phyloP scores from a whole-genome alignment of 2,113 vertebrate genomes.

The Anarrhichthys ocellatus region DNA sequence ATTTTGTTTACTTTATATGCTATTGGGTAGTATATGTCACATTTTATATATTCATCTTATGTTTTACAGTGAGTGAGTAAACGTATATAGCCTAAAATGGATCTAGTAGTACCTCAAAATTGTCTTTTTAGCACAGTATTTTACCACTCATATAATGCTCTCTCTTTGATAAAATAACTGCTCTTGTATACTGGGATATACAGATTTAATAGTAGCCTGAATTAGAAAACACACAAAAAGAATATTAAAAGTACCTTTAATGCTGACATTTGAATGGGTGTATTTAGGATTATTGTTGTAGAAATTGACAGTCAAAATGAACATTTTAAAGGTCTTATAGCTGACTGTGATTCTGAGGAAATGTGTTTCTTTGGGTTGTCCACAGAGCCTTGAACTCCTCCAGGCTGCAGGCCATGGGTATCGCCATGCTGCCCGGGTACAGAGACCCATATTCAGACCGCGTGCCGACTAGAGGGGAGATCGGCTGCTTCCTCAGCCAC shows the following conservation, averaged over 20 bases:
- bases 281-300: not conserved
- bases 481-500: constrained; percentile 93
- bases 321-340: not conserved
- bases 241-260: not conserved
- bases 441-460: constrained; percentile 89
- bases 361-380: constrained; percentile 25
- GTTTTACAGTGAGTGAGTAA: not conserved
- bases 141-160: not conserved
- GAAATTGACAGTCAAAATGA: not conserved
- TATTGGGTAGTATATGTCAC: too few relatives aligned
- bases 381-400: constrained; percentile 87
- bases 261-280: not conserved
- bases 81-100: not conserved
- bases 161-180: not conserved
- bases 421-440: constrained; percentile 90
- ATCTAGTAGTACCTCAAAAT: too few relatives aligned
- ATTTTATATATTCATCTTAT: too few relatives aligned
- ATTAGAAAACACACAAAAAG: not conserved
- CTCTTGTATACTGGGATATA: not conserved
- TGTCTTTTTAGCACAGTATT: not conserved
- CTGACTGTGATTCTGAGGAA: constrained; percentile 4
- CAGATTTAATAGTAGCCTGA: not conserved
- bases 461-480: constrained; percentile 89
- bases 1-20: too few relatives aligned
- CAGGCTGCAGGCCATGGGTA: constrained; percentile 86